A percentile compares a stretch with the other conserved stretches of the same genome.
Conservation (phyloP, 2,113 vertebrate genomes). For the Antennarius striatus region DNA sequence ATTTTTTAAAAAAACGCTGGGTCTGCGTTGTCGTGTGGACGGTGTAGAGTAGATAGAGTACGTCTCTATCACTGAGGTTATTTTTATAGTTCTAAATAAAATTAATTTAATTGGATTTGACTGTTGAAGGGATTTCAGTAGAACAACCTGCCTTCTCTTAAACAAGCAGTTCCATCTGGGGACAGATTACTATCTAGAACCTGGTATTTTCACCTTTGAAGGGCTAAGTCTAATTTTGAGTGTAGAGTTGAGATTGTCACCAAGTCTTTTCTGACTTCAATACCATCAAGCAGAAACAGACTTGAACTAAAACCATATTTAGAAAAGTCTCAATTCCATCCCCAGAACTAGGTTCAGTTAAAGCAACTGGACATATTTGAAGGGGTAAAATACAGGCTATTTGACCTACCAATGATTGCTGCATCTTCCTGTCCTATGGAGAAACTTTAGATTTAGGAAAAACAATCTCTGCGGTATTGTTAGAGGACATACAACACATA, state of each 20-base stretch:
- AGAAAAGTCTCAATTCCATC: no score
- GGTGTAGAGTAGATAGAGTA: no score
- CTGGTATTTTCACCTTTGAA: slow-evolving; percentile 14
- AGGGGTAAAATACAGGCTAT: neutral
- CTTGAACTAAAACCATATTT: no score
- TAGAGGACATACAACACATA: neutral
- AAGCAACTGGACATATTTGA: neutral
- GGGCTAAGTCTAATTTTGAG: slow-evolving; percentile 26
- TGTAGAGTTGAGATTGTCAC: slow-evolving; percentile 26
- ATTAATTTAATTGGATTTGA: neutral
- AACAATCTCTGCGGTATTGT: neutral
- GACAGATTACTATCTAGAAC: slow-evolving; percentile 22
- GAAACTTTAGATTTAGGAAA: no score
- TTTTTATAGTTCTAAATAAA: no score
- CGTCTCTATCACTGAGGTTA: no score
- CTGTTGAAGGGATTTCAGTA: neutral
- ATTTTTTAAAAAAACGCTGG: no score
- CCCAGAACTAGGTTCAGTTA: no score
- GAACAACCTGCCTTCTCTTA: slow-evolving; percentile 1
- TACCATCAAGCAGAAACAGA: neutral
- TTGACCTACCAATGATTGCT: neutral
- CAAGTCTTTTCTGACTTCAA: slow-evolving; percentile 6
- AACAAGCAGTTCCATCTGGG: slow-evolving; percentile 3
- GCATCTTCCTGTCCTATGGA: neutral
- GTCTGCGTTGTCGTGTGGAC: no score